Percentiles rank a stretch among this genome's conserved stretches.
Evolutionary conservation across 2,888 invertebrate species (phyloP).

Genomic region (Hirtodrosophila duncani): DNA sequence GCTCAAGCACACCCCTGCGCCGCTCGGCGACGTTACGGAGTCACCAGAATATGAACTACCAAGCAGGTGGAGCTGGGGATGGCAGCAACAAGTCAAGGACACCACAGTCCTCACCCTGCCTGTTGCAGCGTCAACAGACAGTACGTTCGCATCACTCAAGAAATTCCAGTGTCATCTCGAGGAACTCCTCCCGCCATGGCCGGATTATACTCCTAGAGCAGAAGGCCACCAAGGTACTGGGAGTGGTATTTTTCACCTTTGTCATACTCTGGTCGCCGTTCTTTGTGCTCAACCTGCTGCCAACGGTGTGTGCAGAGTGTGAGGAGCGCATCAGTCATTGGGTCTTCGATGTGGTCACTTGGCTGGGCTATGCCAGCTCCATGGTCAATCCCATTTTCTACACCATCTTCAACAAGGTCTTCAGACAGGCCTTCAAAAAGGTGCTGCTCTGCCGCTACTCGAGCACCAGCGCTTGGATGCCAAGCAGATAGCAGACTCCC

Average conservation of each 20-base stretch:
- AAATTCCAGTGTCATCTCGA: conserved; percentile 88
- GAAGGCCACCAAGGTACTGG: conserved; percentile 96
- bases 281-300: conserved; percentile 92
- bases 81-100: conserved; percentile 74
- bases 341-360: conserved; percentile 91
- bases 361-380: conserved; percentile 96
- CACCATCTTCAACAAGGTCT: conserved; percentile 96
- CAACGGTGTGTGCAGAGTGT: conserved; percentile 89
- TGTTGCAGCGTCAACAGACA: conserved; percentile 80
- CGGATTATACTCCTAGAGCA: conserved; percentile 92
- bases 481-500: conserved; percentile 79
- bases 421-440: conserved; percentile 93
- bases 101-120: conserved; percentile 81
- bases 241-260: conserved; percentile 96
- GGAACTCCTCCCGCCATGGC: conserved; percentile 90
- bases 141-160: conserved; percentile 86
- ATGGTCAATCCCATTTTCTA: conserved; percentile 98
- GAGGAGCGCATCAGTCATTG: conserved; percentile 86
- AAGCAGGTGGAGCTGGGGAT: conserved; percentile 13
- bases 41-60: conserved; percentile 77
- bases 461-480: conserved; percentile 80
- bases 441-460: conserved; percentile 88
- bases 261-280: conserved; percentile 98
- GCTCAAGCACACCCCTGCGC: conserved; percentile 79
- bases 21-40: conserved; percentile 83